Percentiles rank a stretch among this genome's conserved stretches.
Evolutionary conservation across 1,140 invertebrate species (phyloP).

Genomic region (Monomorium pharaonis): DNA sequence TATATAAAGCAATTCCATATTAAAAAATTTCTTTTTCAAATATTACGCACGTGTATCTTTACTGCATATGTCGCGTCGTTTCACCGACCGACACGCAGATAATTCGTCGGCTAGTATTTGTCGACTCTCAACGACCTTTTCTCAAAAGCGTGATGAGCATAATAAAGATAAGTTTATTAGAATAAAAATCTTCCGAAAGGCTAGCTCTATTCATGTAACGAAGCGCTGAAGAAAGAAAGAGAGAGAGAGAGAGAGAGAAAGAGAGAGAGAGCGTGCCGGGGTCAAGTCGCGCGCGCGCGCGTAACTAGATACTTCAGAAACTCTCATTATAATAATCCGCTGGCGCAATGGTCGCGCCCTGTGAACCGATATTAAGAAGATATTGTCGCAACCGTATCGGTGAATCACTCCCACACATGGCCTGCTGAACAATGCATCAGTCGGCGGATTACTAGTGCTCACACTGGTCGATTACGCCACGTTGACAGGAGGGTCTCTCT

Average conservation of each 20-base stretch:
- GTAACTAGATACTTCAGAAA: slow-evolving; percentile 67
- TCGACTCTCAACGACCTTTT: not conserved
- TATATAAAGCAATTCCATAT: not conserved
- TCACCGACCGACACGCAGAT: not conserved
- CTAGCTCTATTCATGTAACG: slow-evolving; percentile 7
- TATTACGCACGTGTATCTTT: slow-evolving; percentile 4
- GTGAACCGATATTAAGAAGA: slow-evolving; percentile 68
- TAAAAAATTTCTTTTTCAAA: not conserved
- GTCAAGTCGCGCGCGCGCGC: slow-evolving; percentile 28
- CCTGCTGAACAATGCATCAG: slow-evolving; percentile 49
- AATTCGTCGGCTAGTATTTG: not conserved
- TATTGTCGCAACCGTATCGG: slow-evolving; percentile 67
- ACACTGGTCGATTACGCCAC: not conserved
- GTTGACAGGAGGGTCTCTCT: not conserved
- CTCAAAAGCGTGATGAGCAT: slow-evolving; percentile 1
- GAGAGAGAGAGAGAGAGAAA: not conserved
- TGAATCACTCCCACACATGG: slow-evolving; percentile 58
- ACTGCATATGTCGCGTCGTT: not conserved
- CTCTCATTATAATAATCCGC: slow-evolving; percentile 66
- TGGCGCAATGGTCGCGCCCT: slow-evolving; percentile 56
- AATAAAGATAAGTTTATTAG: slow-evolving; percentile 46
- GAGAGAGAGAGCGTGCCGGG: not conserved
- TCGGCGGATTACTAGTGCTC: slow-evolving; percentile 49
- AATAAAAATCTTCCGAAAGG: slow-evolving; percentile 32
- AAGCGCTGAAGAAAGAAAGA: not conserved